Conservation (phyloP, 2,113 vertebrate genomes). For the Xenopus laevis region DNA sequence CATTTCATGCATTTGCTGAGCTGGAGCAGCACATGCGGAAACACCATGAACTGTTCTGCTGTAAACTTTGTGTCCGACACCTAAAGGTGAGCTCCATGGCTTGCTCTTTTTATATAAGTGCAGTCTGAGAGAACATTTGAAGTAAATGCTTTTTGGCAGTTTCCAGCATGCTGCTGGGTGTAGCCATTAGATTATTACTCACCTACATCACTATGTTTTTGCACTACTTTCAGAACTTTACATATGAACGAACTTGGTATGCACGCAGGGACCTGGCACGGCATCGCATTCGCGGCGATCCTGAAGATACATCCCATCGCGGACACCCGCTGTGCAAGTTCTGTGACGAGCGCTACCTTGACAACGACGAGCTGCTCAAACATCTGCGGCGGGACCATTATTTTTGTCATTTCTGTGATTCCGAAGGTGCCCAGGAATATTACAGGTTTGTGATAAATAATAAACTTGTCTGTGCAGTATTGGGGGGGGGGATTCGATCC, state of each 20-base stretch:
- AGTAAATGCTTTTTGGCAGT: too few species aligned
- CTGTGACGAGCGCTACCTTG: conserved; percentile 91
- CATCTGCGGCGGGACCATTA: conserved; percentile 92
- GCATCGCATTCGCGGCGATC: conserved; percentile 89
- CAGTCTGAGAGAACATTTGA: background rate
- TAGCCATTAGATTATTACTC: too few species aligned
- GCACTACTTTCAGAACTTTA: conserved; percentile 75
- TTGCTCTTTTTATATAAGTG: background rate
- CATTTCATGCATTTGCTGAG: conserved; percentile 84
- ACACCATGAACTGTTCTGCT: conserved; percentile 93
- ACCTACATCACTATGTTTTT: background rate
- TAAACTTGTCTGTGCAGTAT: too few species aligned
- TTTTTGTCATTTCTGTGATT: conserved; percentile 96
- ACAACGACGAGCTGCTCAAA: conserved; percentile 93
- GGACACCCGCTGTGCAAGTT: conserved; percentile 97
- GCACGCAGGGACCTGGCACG: conserved; percentile 90
- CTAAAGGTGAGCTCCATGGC: conserved; percentile 74
- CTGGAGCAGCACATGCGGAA: conserved; percentile 97
- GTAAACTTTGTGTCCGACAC: conserved; percentile 90
- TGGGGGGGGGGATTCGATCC: too few species aligned
- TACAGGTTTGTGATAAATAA: conserved; percentile 70
- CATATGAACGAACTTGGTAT: conserved; percentile 91
- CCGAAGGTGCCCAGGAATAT: conserved; percentile 94
- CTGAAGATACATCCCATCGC: conserved; percentile 90
- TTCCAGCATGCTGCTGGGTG: too few species aligned